Percentiles rank a stretch among this genome's conserved stretches.
phyloP scores from a whole-genome alignment of 2,797 vertebrate species.

The Ciconia nigra region DNA sequence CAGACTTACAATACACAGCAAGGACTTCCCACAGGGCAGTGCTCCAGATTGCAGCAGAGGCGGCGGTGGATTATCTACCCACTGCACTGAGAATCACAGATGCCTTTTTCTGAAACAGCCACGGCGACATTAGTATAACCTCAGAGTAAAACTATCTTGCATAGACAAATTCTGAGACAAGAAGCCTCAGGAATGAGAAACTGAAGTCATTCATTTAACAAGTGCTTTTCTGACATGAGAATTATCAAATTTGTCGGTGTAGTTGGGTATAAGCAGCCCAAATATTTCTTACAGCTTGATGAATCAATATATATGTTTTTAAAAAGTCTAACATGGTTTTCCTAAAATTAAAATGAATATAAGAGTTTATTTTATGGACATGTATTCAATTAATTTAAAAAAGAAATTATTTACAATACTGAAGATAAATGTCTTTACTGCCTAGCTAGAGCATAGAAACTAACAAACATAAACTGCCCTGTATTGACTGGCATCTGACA shows the following conservation, averaged over 20 bases:
- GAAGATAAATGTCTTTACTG: neutral
- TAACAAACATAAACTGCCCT: neutral
- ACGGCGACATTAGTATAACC: neutral
- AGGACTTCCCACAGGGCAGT: neutral
- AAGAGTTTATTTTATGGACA: neutral
- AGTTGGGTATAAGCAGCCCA: neutral
- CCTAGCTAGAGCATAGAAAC: neutral
- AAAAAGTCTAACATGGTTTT: neutral
- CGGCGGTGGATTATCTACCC: neutral
- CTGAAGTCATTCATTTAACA: neutral
- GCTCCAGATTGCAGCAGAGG: neutral
- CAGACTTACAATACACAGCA: neutral
- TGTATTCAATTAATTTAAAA: neutral
- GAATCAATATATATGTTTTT: neutral
- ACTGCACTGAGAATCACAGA: neutral
- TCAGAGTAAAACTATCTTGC: neutral
- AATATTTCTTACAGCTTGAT: neutral
- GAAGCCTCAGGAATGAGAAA: neutral
- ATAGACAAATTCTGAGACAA: neutral
- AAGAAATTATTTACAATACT: neutral
- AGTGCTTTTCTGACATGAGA: neutral
- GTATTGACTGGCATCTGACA: neutral
- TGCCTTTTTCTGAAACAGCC: neutral
- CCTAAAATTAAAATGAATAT: neutral
- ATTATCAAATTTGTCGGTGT: neutral